phyloP scores from a whole-genome alignment of 2,888 invertebrate genomes.

The Parnassius glacialis region DNA sequence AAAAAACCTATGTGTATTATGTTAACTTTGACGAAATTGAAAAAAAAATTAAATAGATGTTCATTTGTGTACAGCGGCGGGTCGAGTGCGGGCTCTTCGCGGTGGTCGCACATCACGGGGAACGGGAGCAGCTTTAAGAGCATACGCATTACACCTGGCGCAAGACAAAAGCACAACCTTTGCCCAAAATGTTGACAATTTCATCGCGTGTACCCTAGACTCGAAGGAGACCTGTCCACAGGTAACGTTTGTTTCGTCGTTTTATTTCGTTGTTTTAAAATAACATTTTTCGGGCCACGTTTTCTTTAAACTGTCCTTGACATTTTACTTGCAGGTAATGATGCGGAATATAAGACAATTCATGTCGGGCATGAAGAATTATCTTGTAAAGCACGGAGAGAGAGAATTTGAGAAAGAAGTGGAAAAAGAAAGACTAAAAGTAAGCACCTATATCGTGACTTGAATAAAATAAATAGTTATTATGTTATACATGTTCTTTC shows the following conservation, averaged over 20 bases:
- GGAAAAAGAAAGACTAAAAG: conserved; percentile 90
- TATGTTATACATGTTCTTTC: too few species aligned
- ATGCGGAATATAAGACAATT: conserved; percentile 97
- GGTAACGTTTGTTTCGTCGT: conserved; percentile 44
- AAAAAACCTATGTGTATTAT: too few species aligned
- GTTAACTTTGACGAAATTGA: too few species aligned
- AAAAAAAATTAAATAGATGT: neutral
- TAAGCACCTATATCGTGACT: conserved; percentile 44
- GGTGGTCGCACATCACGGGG: conserved; percentile 74
- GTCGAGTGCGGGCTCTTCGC: conserved; percentile 85
- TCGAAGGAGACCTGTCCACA: conserved; percentile 94
- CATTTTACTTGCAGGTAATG: conserved; percentile 78
- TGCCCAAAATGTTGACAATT: conserved; percentile 95
- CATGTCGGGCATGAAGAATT: conserved; percentile 99
- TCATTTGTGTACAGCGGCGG: conserved; percentile 83
- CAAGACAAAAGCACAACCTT: conserved; percentile 93
- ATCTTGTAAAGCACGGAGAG: conserved; percentile 97
- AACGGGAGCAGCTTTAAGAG: conserved; percentile 86
- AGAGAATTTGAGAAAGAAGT: conserved; percentile 95
- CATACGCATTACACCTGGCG: conserved; percentile 90
- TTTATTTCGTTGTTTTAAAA: neutral
- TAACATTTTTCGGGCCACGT: too few species aligned
- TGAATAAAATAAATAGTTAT: too few species aligned
- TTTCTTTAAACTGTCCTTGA: neutral
- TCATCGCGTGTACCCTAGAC: conserved; percentile 95